phyloP scores from a whole-genome alignment of 92 coral and sea anemone genomes.

The Palythoa grandiflora region DNA sequence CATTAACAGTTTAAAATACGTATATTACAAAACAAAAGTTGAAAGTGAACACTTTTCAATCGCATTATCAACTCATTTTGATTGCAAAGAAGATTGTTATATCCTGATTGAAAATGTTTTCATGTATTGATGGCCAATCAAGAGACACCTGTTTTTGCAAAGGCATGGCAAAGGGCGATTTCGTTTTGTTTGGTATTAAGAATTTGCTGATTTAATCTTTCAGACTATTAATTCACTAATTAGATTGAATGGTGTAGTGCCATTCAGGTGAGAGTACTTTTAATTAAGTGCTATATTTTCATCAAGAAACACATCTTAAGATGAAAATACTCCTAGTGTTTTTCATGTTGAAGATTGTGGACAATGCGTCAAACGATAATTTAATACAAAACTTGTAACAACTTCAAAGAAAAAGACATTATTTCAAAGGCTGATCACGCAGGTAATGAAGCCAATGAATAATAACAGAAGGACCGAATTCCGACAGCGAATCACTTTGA shows the following conservation, averaged over 20 bases:
- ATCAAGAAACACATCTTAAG: constrained; percentile 8
- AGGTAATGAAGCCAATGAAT: background rate
- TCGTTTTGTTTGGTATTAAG: constrained; percentile 42
- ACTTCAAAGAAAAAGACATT: background rate
- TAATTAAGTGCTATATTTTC: constrained; percentile 9
- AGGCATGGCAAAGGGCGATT: constrained; percentile 1
- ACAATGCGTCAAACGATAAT: constrained; percentile 3
- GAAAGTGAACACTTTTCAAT: background rate
- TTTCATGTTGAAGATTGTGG: background rate
- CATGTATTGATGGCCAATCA: background rate
- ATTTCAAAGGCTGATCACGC: background rate
- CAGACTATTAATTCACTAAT: constrained; percentile 42
- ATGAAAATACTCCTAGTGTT: background rate
- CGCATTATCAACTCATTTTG: background rate
- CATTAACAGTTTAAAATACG: background rate
- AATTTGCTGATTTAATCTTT: constrained; percentile 23
- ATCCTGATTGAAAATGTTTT: background rate
- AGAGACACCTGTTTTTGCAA: constrained; percentile 14
- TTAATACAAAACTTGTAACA: background rate
- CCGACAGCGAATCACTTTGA: constrained; percentile 66
- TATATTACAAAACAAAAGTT: background rate
- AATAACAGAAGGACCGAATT: background rate
- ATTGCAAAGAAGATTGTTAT: background rate
- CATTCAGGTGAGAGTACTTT: background rate
- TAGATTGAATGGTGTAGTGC: constrained; percentile 11